Conservation (phyloP, 35 echinoderm and acorn worm species). For the Acanthaster planci region DNA sequence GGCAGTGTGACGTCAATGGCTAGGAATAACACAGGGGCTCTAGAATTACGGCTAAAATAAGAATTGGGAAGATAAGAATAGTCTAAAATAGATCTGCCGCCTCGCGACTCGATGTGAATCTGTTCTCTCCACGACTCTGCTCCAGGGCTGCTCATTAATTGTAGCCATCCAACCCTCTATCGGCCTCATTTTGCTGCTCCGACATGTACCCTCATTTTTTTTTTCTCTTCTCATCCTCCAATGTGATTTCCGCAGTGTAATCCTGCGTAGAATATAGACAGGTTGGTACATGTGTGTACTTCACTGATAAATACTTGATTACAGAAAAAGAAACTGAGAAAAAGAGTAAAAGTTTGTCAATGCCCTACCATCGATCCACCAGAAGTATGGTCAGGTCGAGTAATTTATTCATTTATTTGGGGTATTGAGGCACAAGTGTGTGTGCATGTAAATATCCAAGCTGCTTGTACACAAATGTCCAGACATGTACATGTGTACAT, state of each 20-base stretch:
- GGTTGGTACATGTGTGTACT: too few species aligned
- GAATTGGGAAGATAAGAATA: slow-evolving; percentile 18
- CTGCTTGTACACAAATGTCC: too few species aligned
- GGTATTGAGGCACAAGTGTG: too few species aligned
- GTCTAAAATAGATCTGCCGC: slow-evolving; percentile 14
- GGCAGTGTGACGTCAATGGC: slow-evolving; percentile 27
- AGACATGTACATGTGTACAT: too few species aligned
- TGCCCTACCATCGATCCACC: too few species aligned
- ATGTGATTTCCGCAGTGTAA: slow-evolving; percentile 18
- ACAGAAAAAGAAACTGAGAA: too few species aligned
- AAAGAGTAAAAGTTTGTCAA: too few species aligned
- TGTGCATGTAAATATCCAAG: too few species aligned
- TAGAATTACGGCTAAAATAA: slow-evolving; percentile 32
- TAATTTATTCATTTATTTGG: too few species aligned
- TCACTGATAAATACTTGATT: too few species aligned
- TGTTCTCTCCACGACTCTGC: not conserved
- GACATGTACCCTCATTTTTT: too few species aligned
- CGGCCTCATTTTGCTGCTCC: not conserved
- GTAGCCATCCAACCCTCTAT: not conserved
- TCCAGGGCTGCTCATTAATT: slow-evolving; percentile 8
- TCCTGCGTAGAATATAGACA: not conserved
- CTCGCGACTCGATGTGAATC: not conserved
- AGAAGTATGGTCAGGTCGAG: too few species aligned
- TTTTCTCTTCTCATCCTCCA: not conserved
- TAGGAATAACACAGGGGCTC: slow-evolving; percentile 28